Percentiles rank a stretch among this genome's conserved stretches.
Evolutionary conservation across 1,140 invertebrate genomes (phyloP).

Genomic region (Micrasema minimum): DNA sequence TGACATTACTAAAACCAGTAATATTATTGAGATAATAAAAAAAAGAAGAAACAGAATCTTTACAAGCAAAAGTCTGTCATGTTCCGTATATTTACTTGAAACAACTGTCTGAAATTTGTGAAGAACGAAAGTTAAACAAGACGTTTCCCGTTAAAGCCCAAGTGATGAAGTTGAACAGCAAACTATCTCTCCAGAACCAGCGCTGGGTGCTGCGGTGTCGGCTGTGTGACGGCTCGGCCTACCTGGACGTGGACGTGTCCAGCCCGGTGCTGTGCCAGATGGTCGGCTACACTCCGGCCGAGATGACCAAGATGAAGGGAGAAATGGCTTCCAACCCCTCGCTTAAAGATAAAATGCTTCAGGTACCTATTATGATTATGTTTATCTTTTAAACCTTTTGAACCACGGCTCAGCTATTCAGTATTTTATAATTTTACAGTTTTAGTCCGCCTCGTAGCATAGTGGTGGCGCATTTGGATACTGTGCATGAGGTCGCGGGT

Average conservation of each 20-base stretch:
- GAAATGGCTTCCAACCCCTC: conserved; percentile 56
- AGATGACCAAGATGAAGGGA: conserved; percentile 59
- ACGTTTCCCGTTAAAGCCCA: conserved; percentile 61
- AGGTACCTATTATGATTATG: conserved; percentile 49
- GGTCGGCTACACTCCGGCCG: conserved; percentile 58
- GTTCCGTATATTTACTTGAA: conserved; percentile 63
- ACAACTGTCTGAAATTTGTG: conserved; percentile 59
- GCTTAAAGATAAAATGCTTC: conserved; percentile 56
- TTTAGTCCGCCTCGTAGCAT: no score
- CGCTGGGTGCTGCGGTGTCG: conserved; percentile 61
- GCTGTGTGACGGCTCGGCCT: conserved; percentile 60
- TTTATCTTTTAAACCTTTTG: no score
- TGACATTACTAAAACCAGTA: conserved; percentile 4
- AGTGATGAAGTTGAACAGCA: conserved; percentile 59
- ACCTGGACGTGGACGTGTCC: conserved; percentile 59
- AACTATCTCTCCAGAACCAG: conserved; percentile 58
- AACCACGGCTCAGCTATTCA: no score
- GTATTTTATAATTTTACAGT: no score
- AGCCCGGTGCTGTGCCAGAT: conserved; percentile 59
- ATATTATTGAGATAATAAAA: neutral
- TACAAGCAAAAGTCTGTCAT: conserved; percentile 51
- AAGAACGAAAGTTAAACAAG: conserved; percentile 54
- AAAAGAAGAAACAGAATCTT: neutral
- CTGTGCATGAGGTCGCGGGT: no score
- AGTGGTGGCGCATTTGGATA: no score